Evolutionary conservation across 2,113 vertebrate genomes (phyloP).

Genomic region (Anolis carolinensis): DNA sequence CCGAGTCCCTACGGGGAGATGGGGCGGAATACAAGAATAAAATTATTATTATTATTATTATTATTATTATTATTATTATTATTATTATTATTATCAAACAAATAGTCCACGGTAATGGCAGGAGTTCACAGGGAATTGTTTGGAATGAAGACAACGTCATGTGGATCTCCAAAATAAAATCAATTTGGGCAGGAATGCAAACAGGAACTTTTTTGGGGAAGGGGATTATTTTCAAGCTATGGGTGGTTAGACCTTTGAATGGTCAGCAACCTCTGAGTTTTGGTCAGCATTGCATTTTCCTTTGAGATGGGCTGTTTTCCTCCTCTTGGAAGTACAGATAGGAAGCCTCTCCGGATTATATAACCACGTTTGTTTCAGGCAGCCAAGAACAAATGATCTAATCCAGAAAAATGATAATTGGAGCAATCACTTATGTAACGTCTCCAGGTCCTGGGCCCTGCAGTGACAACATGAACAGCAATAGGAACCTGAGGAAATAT

Average conservation of each 20-base stretch:
- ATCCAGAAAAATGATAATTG: background rate
- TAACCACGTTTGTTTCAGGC: background rate
- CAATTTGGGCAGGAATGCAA: no score
- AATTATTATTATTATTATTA: no score
- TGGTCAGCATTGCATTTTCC: background rate
- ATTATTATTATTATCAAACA: no score
- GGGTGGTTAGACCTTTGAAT: background rate
- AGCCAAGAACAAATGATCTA: constrained; percentile 6
- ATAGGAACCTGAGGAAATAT: background rate
- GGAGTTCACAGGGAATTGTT: no score
- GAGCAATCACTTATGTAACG: constrained; percentile 3
- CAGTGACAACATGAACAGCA: background rate
- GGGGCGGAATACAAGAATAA: no score
- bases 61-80: no score
- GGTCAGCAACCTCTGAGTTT: background rate
- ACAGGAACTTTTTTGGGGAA: no score
- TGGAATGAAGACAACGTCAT: no score
- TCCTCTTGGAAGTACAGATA: background rate
- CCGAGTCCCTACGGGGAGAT: no score
- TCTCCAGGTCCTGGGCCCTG: background rate
- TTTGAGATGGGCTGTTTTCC: background rate
- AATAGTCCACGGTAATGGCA: no score
- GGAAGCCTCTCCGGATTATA: background rate
- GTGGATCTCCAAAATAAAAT: no score
- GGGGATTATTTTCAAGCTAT: no score